Evolutionary conservation across 2,113 vertebrate species (phyloP), one percentile per base, ranked within the genome.

Genomic region (Morone saxatilis): DNA sequence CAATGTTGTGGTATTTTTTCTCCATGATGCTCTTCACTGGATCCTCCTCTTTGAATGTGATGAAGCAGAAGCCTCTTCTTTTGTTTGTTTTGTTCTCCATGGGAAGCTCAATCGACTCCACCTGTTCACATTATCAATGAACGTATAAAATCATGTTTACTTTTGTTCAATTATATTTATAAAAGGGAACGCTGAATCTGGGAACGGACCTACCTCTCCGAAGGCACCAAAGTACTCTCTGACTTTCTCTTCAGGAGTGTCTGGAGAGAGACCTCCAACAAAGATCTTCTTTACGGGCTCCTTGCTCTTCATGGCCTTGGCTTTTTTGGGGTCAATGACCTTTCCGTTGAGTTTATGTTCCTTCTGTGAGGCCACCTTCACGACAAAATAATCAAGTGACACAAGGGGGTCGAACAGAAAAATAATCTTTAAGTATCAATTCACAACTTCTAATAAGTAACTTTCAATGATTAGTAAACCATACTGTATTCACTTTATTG

Each of bases 61-160:
- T 98, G 94, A 99, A 99, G 93, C 98, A 99, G 95, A 99, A 99
- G 20, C 98, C 98, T 94, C 98, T 96, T 41, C 98, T 96, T 92
- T 99, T 99, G 92, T 99, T 99, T n/a, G 98, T 99, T 95, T 99
- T 99, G 94, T 97, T 99, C 93, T 99, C 98, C 98, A 99, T 99
- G 77, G 98, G 98, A 40, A 99, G 97, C 76, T 99, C 98, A 93
- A 99, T 97, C 0, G 98, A 97, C 94, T 99, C 98, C 60, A 99
- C 96, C 98, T 99, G 91, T 65, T 67, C 17, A 77, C 19, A 67
- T 69, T 19, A 54, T 20, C 22, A 77, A 4, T 31, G 31, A 31
- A 31, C 3, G 31, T 31, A 31, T 31, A 31, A 31, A 31, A 31
- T 31, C 31, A 4, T 31, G 3, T 31, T 31, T 31, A 31, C 3